Percentiles rank a stretch among this genome's conserved stretches.
Conservation (phyloP, 2,888 invertebrate species). For the Clusia tigrina region DNA sequence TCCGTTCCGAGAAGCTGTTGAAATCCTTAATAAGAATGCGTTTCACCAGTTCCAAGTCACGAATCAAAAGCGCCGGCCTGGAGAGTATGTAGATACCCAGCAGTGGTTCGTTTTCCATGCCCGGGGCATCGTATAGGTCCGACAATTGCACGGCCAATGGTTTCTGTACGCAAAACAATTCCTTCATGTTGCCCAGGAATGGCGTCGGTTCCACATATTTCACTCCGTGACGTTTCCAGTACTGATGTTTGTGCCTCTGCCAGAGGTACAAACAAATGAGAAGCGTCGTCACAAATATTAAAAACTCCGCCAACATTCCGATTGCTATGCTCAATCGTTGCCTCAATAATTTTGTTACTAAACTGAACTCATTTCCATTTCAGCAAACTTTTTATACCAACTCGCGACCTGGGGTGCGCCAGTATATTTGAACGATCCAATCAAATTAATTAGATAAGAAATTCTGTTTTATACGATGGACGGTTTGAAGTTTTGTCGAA, state of each 20-base stretch:
- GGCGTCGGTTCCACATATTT: constrained; percentile 48
- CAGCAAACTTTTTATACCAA: too few species aligned
- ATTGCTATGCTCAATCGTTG: too few species aligned
- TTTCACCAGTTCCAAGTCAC: constrained; percentile 61
- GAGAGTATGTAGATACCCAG: constrained; percentile 58
- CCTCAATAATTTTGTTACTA: too few species aligned
- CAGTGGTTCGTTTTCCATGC: constrained; percentile 44
- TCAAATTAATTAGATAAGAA: too few species aligned
- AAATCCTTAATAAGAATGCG: constrained; percentile 61
- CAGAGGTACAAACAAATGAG: constrained; percentile 33
- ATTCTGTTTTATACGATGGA: too few species aligned
- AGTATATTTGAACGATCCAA: too few species aligned
- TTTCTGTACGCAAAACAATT: constrained; percentile 44
- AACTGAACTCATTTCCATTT: too few species aligned
- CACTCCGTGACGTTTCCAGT: constrained; percentile 52
- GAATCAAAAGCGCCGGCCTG: constrained; percentile 56
- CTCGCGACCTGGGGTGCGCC: too few species aligned
- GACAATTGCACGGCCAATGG: constrained; percentile 44
- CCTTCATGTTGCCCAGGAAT: constrained; percentile 58
- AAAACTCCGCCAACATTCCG: too few species aligned
- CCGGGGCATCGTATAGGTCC: constrained; percentile 46
- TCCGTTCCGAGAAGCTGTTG: constrained; percentile 55
- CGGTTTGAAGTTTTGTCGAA: too few species aligned
- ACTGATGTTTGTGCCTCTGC: constrained; percentile 34
- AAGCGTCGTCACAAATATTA: too few species aligned